Evolutionary conservation across 2,888 invertebrate species (phyloP).

Genomic region (Psylliodes chrysocephalus): DNA sequence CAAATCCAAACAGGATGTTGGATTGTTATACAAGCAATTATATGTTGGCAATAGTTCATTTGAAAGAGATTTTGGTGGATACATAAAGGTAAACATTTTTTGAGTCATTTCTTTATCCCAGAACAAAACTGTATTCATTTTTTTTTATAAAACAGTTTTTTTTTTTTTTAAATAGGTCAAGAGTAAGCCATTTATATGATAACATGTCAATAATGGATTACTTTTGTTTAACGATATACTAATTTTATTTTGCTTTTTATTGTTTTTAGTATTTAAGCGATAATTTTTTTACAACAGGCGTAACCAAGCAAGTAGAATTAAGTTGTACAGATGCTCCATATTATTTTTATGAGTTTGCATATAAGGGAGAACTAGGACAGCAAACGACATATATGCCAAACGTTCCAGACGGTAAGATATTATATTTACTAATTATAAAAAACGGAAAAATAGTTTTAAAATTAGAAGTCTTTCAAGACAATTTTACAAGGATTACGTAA

Average conservation of each 20-base stretch:
- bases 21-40: conserved; percentile 13
- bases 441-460: no score
- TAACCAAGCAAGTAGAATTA: conserved; percentile 10
- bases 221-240: no score
- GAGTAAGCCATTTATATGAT: no score
- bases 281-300: not conserved
- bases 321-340: not conserved
- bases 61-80: conserved; percentile 13
- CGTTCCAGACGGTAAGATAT: not conserved
- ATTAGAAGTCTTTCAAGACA: no score
- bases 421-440: no score
- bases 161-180: no score
- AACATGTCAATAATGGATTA: no score
- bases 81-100: conserved; percentile 9
- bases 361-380: conserved; percentile 14
- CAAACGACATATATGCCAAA: not conserved
- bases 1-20: conserved; percentile 17
- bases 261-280: conserved; percentile 7
- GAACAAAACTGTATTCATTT: no score
- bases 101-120: no score
- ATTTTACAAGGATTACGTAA: no score
- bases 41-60: conserved; percentile 25
- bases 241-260: no score
- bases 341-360: conserved; percentile 14
- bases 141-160: no score